Conservation (phyloP, 2,888 invertebrate genomes). For the Pachydiplax longipennis region DNA sequence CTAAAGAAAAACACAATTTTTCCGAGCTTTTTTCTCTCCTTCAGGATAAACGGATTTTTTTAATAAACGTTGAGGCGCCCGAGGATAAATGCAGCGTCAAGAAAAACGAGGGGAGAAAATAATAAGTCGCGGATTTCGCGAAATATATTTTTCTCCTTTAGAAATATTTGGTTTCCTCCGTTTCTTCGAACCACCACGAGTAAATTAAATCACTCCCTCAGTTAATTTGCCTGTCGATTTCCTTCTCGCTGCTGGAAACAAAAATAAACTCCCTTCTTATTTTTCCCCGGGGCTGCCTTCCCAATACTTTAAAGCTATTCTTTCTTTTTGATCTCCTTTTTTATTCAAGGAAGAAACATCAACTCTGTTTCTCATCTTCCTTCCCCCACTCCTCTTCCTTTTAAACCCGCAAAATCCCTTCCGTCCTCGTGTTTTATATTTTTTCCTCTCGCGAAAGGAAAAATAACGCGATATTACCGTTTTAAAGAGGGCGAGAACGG, state of each 20-base stretch:
- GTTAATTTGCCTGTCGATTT: neutral
- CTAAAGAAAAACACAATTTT: too few relatives aligned
- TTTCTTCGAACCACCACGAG: neutral
- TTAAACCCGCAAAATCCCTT: neutral
- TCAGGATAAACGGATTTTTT: neutral
- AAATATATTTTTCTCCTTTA: neutral
- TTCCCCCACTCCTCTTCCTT: neutral
- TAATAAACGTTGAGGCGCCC: neutral
- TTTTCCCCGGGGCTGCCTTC: neutral
- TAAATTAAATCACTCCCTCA: neutral
- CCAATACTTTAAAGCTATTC: neutral
- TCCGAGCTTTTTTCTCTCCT: neutral
- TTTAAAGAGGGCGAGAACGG: neutral
- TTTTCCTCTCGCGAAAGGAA: neutral
- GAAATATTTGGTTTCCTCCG: neutral
- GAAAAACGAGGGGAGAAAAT: neutral
- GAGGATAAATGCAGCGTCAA: neutral
- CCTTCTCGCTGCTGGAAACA: neutral
- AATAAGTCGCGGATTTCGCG: neutral
- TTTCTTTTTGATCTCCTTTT: neutral
- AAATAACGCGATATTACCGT: neutral
- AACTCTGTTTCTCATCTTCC: neutral
- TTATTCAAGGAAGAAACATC: neutral
- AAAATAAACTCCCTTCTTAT: neutral
- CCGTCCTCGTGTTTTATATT: neutral